phyloP scores from a whole-genome alignment of 2,888 invertebrate species.

The Sicus ferrugineus region DNA sequence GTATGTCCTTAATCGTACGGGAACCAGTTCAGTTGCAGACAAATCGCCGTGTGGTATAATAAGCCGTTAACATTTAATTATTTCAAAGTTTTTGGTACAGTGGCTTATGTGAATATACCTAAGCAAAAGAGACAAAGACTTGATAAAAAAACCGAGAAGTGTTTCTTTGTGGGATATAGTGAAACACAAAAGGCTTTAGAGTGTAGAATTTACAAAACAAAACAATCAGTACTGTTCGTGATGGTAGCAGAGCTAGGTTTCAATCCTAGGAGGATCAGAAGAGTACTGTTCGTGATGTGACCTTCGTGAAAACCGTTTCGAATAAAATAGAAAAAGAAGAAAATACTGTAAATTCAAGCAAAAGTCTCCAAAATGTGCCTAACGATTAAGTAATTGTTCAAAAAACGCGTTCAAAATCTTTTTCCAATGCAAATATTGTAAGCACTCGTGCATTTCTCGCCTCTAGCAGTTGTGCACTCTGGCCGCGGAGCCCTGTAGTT shows the following conservation, averaged over 20 bases:
- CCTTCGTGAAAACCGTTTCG: not conserved
- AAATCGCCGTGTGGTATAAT: slow-evolving; percentile 46
- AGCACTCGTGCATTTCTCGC: slow-evolving; percentile 26
- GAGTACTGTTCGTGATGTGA: slow-evolving; percentile 24
- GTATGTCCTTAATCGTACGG: slow-evolving; percentile 54
- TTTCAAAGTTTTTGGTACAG: slow-evolving; percentile 56
- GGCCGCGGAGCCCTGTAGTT: not conserved
- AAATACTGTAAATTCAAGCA: not conserved
- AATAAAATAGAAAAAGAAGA: not conserved
- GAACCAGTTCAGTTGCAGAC: slow-evolving; percentile 40
- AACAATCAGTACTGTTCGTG: slow-evolving; percentile 34
- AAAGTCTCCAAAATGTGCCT: not conserved
- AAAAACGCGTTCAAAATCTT: not conserved
- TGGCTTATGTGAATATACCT: slow-evolving; percentile 54
- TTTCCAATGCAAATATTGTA: not conserved
- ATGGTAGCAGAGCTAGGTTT: slow-evolving; percentile 28
- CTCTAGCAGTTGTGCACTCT: no score
- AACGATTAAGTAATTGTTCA: not conserved
- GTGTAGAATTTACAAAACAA: slow-evolving; percentile 36
- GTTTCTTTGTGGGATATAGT: slow-evolving; percentile 51
- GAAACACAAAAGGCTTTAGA: slow-evolving; percentile 51
- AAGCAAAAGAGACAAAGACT: slow-evolving; percentile 53
- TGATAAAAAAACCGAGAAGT: slow-evolving; percentile 50
- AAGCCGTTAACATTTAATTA: slow-evolving; percentile 20
- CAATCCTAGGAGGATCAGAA: not conserved